These are phyloP conservation scores for Wiebesia pumilae DNA, from an alignment of 1,140 invertebrate species.

Conservation along the genomic window DNA sequence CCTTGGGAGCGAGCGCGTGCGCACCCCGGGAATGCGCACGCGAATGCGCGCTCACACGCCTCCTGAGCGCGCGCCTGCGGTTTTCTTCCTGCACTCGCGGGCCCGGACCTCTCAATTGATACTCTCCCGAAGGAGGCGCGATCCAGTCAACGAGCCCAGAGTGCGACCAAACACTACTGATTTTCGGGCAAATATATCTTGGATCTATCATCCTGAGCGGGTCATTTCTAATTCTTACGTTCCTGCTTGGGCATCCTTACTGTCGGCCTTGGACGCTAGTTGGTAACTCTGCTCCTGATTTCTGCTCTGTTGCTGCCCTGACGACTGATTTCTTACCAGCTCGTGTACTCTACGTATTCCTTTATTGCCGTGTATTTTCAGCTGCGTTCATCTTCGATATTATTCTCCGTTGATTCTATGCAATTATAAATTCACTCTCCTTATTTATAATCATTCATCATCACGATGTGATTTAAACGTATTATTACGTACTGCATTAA, in stretches of 20 bases:
- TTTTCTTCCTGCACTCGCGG: background rate
- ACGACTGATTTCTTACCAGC: no score
- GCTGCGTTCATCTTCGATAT: no score
- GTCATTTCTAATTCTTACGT: slow-evolving; percentile 24
- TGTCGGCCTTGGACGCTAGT: background rate
- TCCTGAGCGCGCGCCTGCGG: background rate
- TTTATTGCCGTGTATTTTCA: no score
- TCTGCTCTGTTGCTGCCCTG: no score
- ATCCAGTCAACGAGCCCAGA: background rate
- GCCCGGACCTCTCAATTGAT: slow-evolving; percentile 45
- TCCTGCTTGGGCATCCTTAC: background rate
- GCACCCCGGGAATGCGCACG: slow-evolving; percentile 21
- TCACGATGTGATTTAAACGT: no score
- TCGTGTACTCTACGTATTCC: no score
- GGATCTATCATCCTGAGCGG: background rate
- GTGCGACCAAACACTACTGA: background rate
- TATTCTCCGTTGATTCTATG: no score
- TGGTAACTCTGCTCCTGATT: background rate
- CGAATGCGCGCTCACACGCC: slow-evolving; percentile 22
- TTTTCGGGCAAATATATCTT: background rate
- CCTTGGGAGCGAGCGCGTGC: background rate
- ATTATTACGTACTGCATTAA: no score
- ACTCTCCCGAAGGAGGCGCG: background rate
- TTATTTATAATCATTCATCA: no score
- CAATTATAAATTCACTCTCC: no score